Conservation (phyloP, 2,888 invertebrate genomes). For the Colostygia pectinataria region DNA sequence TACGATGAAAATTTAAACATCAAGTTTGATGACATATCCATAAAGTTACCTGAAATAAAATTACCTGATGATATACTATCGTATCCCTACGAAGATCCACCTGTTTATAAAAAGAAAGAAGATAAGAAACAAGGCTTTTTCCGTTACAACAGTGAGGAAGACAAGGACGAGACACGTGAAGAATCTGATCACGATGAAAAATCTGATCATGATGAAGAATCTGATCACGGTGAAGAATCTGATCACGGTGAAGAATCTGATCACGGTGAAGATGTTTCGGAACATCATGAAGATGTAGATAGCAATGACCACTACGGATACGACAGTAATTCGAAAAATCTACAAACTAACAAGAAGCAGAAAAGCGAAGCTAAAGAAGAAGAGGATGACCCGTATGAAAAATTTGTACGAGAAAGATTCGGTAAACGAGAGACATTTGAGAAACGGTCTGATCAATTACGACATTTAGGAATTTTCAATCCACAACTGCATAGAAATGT, state of each 20-base stretch:
- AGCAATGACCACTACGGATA: conserved; percentile 32
- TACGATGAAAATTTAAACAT: conserved; percentile 69
- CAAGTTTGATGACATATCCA: conserved; percentile 67
- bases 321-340: conserved; percentile 39
- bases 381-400: conserved; percentile 70
- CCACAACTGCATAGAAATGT: conserved; percentile 59
- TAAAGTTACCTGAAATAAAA: conserved; percentile 75
- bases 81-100: conserved; percentile 53
- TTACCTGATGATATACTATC: conserved; percentile 73
- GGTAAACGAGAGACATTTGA: conserved; percentile 64
- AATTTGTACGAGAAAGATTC: conserved; percentile 74
- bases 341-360: conserved; percentile 49
- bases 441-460: conserved; percentile 60
- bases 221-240: conserved; percentile 25
- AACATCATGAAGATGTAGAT: conserved; percentile 39
- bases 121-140: conserved; percentile 43
- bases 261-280: conserved; percentile 38
- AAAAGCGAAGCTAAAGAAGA: conserved; percentile 48
- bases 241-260: conserved; percentile 30
- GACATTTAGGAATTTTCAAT: conserved; percentile 47
- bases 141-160: conserved; percentile 46
- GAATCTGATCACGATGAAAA: conserved; percentile 30
- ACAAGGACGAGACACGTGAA: conserved; percentile 32
- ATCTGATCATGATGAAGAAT: conserved; percentile 27
- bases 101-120: conserved; percentile 41